phyloP scores from a whole-genome alignment of 2,888 invertebrate genomes.

The Glyphotaelius pellucidus region DNA sequence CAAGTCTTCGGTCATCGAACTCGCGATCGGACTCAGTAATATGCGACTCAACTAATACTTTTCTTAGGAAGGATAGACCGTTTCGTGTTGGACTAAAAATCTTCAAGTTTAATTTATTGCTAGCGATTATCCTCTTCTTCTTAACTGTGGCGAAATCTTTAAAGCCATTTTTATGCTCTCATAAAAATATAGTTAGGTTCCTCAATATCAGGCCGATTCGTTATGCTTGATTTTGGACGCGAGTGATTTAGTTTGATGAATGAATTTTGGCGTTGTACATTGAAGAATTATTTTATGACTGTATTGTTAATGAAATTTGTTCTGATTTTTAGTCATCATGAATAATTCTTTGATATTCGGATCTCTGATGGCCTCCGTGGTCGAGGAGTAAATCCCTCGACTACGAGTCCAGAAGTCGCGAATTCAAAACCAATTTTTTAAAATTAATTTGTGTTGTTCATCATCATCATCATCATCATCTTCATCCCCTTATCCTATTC shows the following conservation, averaged over 20 bases:
- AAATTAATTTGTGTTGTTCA: too few species aligned
- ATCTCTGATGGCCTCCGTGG: too few species aligned
- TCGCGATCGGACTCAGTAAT: background rate
- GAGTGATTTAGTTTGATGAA: conserved; percentile 2
- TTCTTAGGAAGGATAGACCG: background rate
- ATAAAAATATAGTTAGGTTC: background rate
- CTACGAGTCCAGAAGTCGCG: too few species aligned
- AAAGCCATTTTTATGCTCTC: background rate
- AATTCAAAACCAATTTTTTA: too few species aligned
- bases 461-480: too few species aligned
- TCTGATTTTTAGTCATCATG: background rate
- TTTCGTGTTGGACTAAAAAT: background rate
- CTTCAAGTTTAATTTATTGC: background rate
- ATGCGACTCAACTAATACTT: background rate
- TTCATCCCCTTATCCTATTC: too few species aligned
- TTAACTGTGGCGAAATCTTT: background rate
- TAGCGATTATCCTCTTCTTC: background rate
- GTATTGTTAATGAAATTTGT: background rate
- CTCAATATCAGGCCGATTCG: background rate
- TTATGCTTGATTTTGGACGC: too few species aligned
- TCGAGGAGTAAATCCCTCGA: too few species aligned
- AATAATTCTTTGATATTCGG: background rate
- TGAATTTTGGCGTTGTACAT: background rate
- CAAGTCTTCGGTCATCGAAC: conserved; percentile 32
- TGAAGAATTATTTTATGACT: background rate